Evolutionary conservation across 53 echinoderm and acorn worm species (phyloP).

Genomic region (Luidia sarsii): DNA sequence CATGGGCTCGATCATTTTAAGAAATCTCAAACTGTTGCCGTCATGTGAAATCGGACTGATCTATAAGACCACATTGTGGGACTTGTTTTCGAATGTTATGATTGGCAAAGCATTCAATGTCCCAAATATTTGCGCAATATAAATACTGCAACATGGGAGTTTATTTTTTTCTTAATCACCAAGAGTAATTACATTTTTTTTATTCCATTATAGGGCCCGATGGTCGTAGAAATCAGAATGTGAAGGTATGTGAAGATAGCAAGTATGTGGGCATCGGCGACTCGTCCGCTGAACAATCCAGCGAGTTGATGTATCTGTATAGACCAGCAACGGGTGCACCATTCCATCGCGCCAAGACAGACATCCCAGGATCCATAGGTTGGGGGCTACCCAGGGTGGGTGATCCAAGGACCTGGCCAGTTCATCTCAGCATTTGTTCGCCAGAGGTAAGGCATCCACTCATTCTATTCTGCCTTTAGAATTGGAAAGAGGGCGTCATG

Average conservation of each 20-base stretch:
- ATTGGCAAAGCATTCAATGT: no score
- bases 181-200: not conserved
- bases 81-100: no score
- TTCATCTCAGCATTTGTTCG: constrained; percentile 67
- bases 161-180: not conserved
- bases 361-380: constrained; percentile 72
- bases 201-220: constrained; percentile 56
- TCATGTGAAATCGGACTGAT: no score
- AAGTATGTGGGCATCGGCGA: constrained; percentile 61
- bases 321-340: constrained; percentile 61
- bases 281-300: constrained; percentile 56
- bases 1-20: no score
- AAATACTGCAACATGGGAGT: not conserved
- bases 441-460: constrained; percentile 75
- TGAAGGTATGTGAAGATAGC: constrained; percentile 40
- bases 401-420: constrained; percentile 83
- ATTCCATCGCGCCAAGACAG: constrained; percentile 59
- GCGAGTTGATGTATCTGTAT: constrained; percentile 67
- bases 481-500: no score
- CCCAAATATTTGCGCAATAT: no score
- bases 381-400: constrained; percentile 76
- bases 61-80: no score
- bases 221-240: constrained; percentile 66
- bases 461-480: no score
- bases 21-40: no score